A percentile compares a stretch with the other conserved stretches of the same genome.
Evolutionary conservation across 2,113 vertebrate species (phyloP).

Genomic region (Gambusia affinis): DNA sequence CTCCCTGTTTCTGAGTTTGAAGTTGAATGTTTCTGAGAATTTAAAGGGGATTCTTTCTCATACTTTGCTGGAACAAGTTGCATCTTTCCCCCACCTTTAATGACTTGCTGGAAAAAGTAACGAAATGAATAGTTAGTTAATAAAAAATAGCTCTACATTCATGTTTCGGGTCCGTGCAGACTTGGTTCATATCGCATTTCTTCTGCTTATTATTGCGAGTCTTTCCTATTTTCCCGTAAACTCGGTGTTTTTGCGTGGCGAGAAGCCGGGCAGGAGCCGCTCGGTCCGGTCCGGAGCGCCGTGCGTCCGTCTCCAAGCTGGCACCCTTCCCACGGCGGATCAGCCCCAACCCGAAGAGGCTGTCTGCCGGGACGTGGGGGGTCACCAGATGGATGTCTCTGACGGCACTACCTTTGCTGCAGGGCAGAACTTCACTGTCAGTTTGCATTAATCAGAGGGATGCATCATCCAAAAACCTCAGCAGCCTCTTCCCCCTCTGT

Average conservation of each 20-base stretch:
- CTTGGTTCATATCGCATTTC: too few relatives aligned
- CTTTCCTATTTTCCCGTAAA: neutral
- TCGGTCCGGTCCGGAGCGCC: slow-evolving; percentile 13
- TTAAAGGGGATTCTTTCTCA: neutral
- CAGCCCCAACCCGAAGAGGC: slow-evolving; percentile 32
- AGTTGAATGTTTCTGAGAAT: slow-evolving; percentile 11
- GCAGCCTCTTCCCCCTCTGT: slow-evolving; percentile 9
- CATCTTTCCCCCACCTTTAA: neutral
- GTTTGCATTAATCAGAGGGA: slow-evolving; percentile 61
- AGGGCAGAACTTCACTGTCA: slow-evolving; percentile 71
- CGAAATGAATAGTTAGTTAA: neutral
- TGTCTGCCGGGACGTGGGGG: slow-evolving; percentile 57
- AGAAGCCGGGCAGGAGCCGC: slow-evolving; percentile 44
- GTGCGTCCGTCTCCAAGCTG: slow-evolving; percentile 64
- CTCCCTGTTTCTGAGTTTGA: slow-evolving; percentile 3
- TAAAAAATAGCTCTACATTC: slow-evolving; percentile 4
- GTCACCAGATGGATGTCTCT: slow-evolving; percentile 71
- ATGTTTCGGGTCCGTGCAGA: neutral
- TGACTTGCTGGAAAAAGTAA: neutral
- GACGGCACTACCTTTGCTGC: slow-evolving; percentile 60
- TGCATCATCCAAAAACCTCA: slow-evolving; percentile 45
- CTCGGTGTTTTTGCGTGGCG: neutral
- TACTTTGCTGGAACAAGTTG: slow-evolving; percentile 57
- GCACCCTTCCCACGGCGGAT: slow-evolving; percentile 72
- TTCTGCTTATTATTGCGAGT: too few relatives aligned